Base-by-base conservation (phyloP, 2,113 vertebrate genomes). In the Leucopternis melanops region DNA sequence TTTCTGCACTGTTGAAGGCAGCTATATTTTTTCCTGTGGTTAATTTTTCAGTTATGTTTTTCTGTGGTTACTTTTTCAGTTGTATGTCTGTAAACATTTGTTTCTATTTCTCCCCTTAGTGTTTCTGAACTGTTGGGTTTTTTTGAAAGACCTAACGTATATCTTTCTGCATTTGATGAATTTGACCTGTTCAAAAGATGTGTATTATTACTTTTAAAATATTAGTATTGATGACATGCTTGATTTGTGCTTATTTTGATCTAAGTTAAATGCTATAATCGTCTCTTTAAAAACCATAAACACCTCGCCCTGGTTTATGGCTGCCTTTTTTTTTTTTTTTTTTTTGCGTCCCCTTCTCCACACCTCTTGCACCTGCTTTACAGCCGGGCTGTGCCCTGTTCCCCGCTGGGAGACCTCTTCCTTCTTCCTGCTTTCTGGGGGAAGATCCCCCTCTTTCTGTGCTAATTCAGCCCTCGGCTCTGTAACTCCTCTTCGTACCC, bases 241-340 rank as follows among this genome's bases (percentile, higher is more conserved):
- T 92, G 86, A 88, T 77, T 93, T 96, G 85, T 67, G 27, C 20
- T 63, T 92, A 42, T 95, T 94, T 95, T 96, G 58, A 79, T 85
- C 31, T 50, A 52, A 91, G 67, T 67, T 85, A 81, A 87, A 95
- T 87, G 69, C 36, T 79, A 6, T 92, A 89, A 91, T 87, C 70
- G 61, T 92, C 81, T 91, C 84, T 91, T 92, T 87, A 79, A 84
- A 84, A 92, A 44, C 12, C 47, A 34, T 83, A 88, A 95, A 88
- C 49, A n/a, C n/a, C 18, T 63, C 44, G 5, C 16, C 32, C 2
- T 10, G 12, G 2, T 80, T 94, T 62, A 13, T 49, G 67, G 21
- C 16, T 36, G 29, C 42, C 54, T 84, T 72, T 17, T 23, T 74
- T 36, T 36, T 15, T 14, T 23, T 50, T 50, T 50, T 26, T 50